A percentile compares a stretch with the other conserved stretches of the same genome.
phyloP scores from a whole-genome alignment of 2,888 invertebrate genomes.

The Conomelus anceps region DNA sequence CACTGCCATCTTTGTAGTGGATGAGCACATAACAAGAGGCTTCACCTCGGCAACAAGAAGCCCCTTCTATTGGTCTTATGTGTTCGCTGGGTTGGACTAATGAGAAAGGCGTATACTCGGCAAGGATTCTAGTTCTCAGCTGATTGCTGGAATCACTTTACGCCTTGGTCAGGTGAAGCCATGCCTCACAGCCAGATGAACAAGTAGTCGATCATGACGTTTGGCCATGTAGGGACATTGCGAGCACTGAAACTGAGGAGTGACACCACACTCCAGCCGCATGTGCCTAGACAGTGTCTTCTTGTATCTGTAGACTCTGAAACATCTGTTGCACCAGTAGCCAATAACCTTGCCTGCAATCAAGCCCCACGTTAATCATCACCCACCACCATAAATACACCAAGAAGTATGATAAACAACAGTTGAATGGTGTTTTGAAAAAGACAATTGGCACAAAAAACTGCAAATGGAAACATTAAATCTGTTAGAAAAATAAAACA shows the following conservation, averaged over 20 bases:
- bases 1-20: too few relatives aligned
- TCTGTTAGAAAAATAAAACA: too few relatives aligned
- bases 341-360: not conserved
- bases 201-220: slow-evolving; percentile 35
- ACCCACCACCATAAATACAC: not conserved
- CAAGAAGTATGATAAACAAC: not conserved
- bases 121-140: not conserved
- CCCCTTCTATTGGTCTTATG: too few relatives aligned
- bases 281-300: not conserved
- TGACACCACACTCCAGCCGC: not conserved
- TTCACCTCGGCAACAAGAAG: too few relatives aligned
- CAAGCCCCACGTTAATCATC: not conserved
- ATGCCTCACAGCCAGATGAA: not conserved
- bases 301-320: not conserved
- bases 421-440: too few relatives aligned
- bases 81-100: too few relatives aligned
- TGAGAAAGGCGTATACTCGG: not conserved
- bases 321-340: not conserved
- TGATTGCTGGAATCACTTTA: not conserved
- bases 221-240: slow-evolving; percentile 64
- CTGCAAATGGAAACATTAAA: too few relatives aligned
- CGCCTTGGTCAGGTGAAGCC: not conserved
- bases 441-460: too few relatives aligned
- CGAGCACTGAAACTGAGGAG: slow-evolving; percentile 52
- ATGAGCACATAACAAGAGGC: too few relatives aligned